Percentiles rank a stretch among this genome's conserved stretches.
These are phyloP conservation scores for Reinhardtius hippoglossoides DNA, from an alignment of 2,113 vertebrate genomes.

Conservation along the genomic window DNA sequence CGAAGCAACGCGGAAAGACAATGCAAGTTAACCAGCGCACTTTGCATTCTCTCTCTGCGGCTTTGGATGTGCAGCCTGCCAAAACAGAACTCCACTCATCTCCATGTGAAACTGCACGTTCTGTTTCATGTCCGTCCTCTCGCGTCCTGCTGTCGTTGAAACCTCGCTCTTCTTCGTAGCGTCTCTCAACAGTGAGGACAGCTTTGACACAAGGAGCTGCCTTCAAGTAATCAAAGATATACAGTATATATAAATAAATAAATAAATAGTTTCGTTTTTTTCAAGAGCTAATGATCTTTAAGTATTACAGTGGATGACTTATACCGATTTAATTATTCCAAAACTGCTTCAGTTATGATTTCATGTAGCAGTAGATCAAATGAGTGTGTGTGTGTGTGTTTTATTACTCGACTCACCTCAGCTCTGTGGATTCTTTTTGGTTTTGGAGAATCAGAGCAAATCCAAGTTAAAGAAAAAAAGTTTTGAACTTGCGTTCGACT, in stretches of 20 bases:
- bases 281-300: too few relatives aligned
- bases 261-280: too few relatives aligned
- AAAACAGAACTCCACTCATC: constrained; percentile 14
- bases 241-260: neutral
- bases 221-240: neutral
- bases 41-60: constrained; percentile 47
- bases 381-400: too few relatives aligned
- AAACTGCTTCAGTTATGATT: too few relatives aligned
- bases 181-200: constrained; percentile 12
- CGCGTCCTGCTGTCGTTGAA: constrained; percentile 10
- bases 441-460: too few relatives aligned
- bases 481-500: too few relatives aligned
- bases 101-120: constrained; percentile 36
- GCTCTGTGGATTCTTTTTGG: too few relatives aligned
- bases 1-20: constrained; percentile 56
- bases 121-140: constrained; percentile 25
- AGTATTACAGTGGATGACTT: too few relatives aligned
- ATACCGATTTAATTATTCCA: too few relatives aligned
- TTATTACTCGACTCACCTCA: too few relatives aligned
- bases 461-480: too few relatives aligned
- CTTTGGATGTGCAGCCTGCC: constrained; percentile 45
- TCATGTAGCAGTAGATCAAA: too few relatives aligned
- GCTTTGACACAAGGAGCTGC: neutral
- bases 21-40: constrained; percentile 63
- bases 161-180: neutral